Evolutionary conservation across 2,797 vertebrate genomes (phyloP), one percentile per base, ranked within the genome.

Genomic region (Microctenopoma stevenorrisi): DNA sequence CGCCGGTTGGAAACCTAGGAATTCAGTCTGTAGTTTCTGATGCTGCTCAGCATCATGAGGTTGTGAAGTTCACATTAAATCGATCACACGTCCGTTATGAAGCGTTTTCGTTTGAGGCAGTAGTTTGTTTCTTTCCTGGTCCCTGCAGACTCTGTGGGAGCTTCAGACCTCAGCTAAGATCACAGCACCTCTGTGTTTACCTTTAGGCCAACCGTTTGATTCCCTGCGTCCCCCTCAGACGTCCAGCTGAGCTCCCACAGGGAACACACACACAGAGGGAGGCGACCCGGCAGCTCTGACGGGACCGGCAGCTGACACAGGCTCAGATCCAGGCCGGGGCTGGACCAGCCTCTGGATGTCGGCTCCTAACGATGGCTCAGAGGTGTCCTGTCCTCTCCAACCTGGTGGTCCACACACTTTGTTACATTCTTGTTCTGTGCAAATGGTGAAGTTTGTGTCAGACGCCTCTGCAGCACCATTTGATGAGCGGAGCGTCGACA

Each of bases 381-480:
- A 53, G 65, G 68, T 47, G 76, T 78, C 58, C 62, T 5, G 42
- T 54, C 64, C 30, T 67, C 40, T 63, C 84, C 66, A 64, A 82
- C 86, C 72, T 88, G 82, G 96, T 96, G 95, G 95, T 93, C 95
- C 83, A 25, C 72, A 68, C 73, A 69, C 74, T 88, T 84, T 84
- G 90, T 82, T 91, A 92, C 90, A 91, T 89, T 90, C 88, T 84
- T 79, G 68, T 69, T 81, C 54, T 18, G 61, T 90, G 73, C 92
- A 94, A 93, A 93, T 92, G 90, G 89, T 83, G 87, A 67, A 6
- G 26, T 68, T 78, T 73, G 75, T 72, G 57, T 69, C 12, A 30
- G 74, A 75, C 81, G 37, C 78, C 77, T 42, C 64, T 0, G 4
- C 53, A 3, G 13, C 43, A 53, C 64, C 84, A 79, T 85, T 76